These are phyloP conservation scores for Lithobates pipiens DNA, from an alignment of 2,797 vertebrate species.

Conservation along the genomic window DNA sequence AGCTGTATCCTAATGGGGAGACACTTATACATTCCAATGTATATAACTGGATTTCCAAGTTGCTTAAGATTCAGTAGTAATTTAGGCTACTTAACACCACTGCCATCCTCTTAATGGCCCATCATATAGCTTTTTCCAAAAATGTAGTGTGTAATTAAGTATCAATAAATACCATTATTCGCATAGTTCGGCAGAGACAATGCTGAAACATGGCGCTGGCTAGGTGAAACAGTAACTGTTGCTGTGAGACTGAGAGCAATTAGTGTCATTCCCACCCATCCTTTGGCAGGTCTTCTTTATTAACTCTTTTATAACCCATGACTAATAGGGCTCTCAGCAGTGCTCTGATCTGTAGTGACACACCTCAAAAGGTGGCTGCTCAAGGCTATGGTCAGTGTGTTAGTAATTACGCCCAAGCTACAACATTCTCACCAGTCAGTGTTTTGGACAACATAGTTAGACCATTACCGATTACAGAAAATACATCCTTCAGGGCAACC, in stretches of 20 bases:
- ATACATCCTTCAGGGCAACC: neutral
- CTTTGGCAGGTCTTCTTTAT: conserved; percentile 44
- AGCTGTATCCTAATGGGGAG: neutral
- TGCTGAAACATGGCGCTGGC: conserved; percentile 6
- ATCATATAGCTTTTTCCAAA: conserved; percentile 50
- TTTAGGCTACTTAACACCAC: conserved; percentile 27
- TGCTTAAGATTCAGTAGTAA: conserved; percentile 23
- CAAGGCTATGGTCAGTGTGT: conserved; percentile 24
- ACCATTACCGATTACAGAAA: neutral
- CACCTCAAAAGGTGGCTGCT: conserved; percentile 34
- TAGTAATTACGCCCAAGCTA: conserved; percentile 11
- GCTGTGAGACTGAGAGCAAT: conserved; percentile 30
- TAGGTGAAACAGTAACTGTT: conserved; percentile 15
- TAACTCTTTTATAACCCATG: conserved; percentile 52
- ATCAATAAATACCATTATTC: conserved; percentile 60
- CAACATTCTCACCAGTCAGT: neutral
- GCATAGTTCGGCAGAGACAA: conserved; percentile 36
- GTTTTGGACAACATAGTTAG: neutral
- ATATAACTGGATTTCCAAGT: neutral
- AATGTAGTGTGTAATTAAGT: conserved; percentile 50
- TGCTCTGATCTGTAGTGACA: conserved; percentile 18
- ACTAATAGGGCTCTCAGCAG: conserved; percentile 43
- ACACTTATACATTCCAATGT: neutral
- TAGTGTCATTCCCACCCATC: conserved; percentile 40
- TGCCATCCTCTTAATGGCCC: conserved; percentile 37